Evolutionary conservation across 2,113 vertebrate genomes (phyloP).

Genomic region (Calyptomena viridis): DNA sequence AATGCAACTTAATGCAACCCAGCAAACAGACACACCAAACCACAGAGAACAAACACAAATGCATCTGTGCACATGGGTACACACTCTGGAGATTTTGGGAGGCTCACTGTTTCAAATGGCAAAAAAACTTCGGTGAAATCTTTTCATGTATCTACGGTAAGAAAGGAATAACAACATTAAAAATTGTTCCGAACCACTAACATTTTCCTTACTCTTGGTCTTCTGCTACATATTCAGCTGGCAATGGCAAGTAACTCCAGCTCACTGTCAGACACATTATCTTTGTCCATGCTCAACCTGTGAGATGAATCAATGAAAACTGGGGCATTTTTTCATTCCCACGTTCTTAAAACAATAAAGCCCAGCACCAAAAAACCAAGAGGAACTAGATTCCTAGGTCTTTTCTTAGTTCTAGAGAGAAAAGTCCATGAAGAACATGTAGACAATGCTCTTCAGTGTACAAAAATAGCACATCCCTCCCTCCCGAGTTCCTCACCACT

Average conservation of each 20-base stretch:
- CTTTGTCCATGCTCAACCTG: constrained; percentile 28
- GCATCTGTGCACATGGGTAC: fast-evolving
- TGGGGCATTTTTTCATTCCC: constrained; percentile 19
- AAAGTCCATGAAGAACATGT: neutral
- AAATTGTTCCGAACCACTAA: neutral
- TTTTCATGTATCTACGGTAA: neutral
- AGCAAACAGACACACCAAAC: neutral
- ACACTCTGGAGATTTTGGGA: neutral
- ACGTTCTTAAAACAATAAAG: constrained; percentile 11
- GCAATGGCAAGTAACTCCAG: constrained; percentile 38
- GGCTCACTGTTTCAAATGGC: neutral
- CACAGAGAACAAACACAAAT: neutral
- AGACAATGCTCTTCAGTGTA: neutral
- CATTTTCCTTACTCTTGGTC: constrained; percentile 13
- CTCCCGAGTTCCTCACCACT: neutral
- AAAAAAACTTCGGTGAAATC: neutral
- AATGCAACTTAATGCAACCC: neutral
- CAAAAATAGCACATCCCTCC: neutral
- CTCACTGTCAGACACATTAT: constrained; percentile 34
- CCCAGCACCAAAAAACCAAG: neutral
- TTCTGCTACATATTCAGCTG: constrained; percentile 22
- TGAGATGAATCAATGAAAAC: constrained; percentile 18
- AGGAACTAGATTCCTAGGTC: neutral
- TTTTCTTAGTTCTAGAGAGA: neutral
- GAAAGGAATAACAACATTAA: neutral